Conservation (phyloP, 2,113 vertebrate species). For the Triplophysa siluroides region DNA sequence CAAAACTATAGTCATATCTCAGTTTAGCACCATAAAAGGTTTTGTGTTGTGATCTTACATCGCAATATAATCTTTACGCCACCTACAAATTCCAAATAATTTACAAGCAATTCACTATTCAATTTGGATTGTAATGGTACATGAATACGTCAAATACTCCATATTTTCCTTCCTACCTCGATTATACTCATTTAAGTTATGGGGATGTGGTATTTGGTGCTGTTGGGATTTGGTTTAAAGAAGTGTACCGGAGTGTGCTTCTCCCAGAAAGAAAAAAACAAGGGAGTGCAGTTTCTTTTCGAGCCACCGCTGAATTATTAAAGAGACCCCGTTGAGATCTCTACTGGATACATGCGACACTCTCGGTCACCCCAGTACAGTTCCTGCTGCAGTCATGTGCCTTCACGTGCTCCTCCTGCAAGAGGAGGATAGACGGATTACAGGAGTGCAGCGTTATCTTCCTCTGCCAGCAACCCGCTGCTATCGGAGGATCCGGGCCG, state of each 20-base stretch:
- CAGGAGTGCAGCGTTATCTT: conserved; percentile 22
- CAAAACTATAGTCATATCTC: no score
- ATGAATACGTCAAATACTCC: neutral
- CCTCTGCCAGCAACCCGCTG: conserved; percentile 1
- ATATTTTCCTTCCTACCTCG: neutral
- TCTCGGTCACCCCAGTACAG: neutral
- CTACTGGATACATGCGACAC: conserved; percentile 8
- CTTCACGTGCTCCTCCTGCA: neutral
- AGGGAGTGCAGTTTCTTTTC: conserved; percentile 12
- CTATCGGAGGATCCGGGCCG: conserved; percentile 22
- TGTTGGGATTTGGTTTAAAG: conserved; percentile 9
- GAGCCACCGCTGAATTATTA: conserved; percentile 27
- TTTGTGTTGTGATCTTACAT: no score
- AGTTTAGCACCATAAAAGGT: no score
- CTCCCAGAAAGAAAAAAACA: conserved; percentile 16
- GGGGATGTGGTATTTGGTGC: conserved; percentile 15
- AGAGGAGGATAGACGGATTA: conserved; percentile 1
- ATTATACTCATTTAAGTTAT: neutral
- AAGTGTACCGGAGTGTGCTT: neutral
- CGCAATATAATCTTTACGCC: no score
- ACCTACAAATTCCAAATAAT: neutral
- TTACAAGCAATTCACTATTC: neutral
- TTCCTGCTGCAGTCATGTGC: neutral
- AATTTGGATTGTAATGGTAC: no score
- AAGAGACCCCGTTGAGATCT: conserved; percentile 20